Evolutionary conservation across 1,140 invertebrate genomes (phyloP).

Genomic region (Zaprionus camerounensis): DNA sequence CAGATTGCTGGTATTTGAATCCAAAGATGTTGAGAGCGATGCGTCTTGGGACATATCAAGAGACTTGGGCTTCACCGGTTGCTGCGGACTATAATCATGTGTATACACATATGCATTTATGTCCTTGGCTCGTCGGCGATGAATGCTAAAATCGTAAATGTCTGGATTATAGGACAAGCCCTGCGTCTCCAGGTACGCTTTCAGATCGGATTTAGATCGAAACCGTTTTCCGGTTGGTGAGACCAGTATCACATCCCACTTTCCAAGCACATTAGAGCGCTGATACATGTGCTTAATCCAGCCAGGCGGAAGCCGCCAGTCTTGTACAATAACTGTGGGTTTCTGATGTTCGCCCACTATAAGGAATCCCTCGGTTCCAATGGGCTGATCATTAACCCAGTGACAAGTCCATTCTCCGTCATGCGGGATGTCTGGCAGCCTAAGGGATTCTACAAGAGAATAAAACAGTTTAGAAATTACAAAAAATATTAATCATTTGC

Average conservation of each 20-base stretch:
- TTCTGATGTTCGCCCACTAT: constrained; percentile 84
- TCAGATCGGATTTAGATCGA: constrained; percentile 87
- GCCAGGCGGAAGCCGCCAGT: constrained; percentile 88
- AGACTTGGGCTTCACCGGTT: constrained; percentile 56
- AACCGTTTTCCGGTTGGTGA: constrained; percentile 87
- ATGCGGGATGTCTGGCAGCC: constrained; percentile 73
- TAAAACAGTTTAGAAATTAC: background rate
- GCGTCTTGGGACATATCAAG: constrained; percentile 55
- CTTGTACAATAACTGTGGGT: constrained; percentile 88
- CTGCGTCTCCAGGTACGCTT: constrained; percentile 86
- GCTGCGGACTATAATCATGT: constrained; percentile 78
- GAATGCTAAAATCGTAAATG: constrained; percentile 87
- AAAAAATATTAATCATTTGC: background rate
- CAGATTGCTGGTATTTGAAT: constrained; percentile 44
- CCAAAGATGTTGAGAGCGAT: constrained; percentile 22
- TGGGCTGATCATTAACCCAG: constrained; percentile 88
- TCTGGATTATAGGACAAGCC: constrained; percentile 85
- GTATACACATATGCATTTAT: constrained; percentile 85
- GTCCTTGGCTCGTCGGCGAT: constrained; percentile 85
- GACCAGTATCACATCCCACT: constrained; percentile 92
- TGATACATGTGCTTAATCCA: constrained; percentile 92
- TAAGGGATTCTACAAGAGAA: constrained; percentile 55
- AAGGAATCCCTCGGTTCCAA: constrained; percentile 85
- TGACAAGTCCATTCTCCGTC: constrained; percentile 86
- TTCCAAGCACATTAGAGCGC: constrained; percentile 88